Percentiles rank a stretch among this genome's conserved stretches.
Conservation (phyloP, 2,113 vertebrate species). For the Puntigrus tetrazona region DNA sequence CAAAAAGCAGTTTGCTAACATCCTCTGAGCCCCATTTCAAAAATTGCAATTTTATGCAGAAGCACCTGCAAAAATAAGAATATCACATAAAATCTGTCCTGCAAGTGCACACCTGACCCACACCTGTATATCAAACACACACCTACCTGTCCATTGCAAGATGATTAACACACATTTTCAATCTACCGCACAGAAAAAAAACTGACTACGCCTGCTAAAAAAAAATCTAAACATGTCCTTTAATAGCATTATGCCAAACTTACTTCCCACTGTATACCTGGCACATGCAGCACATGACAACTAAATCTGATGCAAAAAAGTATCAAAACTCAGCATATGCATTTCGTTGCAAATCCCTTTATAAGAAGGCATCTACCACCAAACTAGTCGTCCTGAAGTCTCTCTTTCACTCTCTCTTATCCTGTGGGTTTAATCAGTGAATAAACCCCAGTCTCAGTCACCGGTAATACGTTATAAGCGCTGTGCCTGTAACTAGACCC, state of each 20-base stretch:
- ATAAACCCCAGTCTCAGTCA: constrained; percentile 30
- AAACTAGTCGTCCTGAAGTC: constrained; percentile 26
- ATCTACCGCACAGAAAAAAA: background rate
- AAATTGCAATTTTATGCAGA: background rate
- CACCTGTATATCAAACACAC: background rate
- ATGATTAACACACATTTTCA: background rate
- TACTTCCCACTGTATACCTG: background rate
- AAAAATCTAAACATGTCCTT: background rate
- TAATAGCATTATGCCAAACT: background rate
- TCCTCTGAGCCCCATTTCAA: background rate
- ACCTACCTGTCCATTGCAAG: background rate
- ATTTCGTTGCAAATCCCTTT: background rate
- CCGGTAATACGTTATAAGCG: constrained; percentile 41
- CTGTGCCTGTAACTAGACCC: constrained; percentile 20
- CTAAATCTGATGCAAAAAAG: background rate
- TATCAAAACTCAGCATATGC: background rate
- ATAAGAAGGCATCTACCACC: background rate
- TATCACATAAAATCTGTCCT: background rate
- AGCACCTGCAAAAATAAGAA: background rate
- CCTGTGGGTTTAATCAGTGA: constrained; percentile 25
- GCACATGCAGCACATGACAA: background rate
- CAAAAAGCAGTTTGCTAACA: background rate
- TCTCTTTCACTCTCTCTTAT: constrained; percentile 9
- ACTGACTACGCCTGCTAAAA: too few species aligned
- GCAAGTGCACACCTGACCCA: background rate